phyloP scores from a whole-genome alignment of 2,113 vertebrate species.

The Andinoacara biseriatus region DNA sequence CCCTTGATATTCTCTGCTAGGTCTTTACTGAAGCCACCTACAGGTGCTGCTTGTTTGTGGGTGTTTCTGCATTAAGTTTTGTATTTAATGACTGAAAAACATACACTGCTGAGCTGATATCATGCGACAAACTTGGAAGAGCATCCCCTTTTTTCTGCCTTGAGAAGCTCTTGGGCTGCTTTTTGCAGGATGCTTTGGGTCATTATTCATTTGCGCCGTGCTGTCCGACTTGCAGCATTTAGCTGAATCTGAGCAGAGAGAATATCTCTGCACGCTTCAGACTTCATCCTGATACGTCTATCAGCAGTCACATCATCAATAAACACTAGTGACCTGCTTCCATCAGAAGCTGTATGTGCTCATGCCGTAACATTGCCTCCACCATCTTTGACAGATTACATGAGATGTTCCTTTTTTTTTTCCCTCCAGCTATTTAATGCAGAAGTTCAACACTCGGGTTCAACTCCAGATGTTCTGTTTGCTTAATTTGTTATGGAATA shows the following conservation, averaged over 20 bases:
- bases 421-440: neutral
- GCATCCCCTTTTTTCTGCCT: neutral
- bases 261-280: fast-evolving
- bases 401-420: neutral
- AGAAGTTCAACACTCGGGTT: neutral
- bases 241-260: neutral
- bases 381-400: neutral
- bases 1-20: neutral
- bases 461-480: neutral
- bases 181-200: neutral
- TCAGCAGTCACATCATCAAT: neutral
- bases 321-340: neutral
- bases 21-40: too few relatives aligned
- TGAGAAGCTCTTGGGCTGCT: neutral
- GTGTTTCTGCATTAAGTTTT: too few relatives aligned
- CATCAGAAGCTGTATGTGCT: too few relatives aligned
- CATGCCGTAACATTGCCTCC: neutral
- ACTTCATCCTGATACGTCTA: neutral
- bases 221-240: neutral
- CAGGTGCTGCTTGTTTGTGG: too few relatives aligned
- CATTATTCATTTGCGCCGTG: neutral
- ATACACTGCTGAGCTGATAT: too few relatives aligned
- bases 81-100: too few relatives aligned
- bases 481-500: neutral
- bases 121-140: fast-evolving